These are phyloP conservation scores for Otocyon megalotis DNA, from an alignment of 2,113 vertebrate genomes.

Conservation along the genomic window DNA sequence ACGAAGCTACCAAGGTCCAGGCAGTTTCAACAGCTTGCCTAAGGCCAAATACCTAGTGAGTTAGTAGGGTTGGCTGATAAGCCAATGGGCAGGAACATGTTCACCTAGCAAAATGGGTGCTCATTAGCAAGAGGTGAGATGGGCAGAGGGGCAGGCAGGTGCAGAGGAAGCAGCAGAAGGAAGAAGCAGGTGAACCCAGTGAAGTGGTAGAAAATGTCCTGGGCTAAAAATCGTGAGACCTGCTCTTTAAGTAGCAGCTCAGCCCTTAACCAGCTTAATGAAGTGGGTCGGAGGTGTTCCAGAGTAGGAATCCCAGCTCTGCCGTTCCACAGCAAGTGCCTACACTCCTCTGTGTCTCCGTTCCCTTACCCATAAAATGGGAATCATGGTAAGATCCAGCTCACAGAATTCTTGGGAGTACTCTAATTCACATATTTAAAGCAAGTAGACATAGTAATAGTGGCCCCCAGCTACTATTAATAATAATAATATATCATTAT, in stretches of 20 bases:
- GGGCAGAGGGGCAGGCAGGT: background rate
- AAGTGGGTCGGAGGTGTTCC: background rate
- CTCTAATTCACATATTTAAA: background rate
- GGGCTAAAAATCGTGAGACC: background rate
- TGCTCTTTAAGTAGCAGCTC: background rate
- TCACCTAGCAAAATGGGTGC: background rate
- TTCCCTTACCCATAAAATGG: background rate
- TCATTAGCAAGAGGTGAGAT: background rate
- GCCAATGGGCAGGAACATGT: background rate
- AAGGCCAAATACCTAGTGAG: background rate
- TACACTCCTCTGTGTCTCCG: background rate
- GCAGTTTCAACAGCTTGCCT: accelerated
- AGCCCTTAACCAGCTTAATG: too few species aligned
- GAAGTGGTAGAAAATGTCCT: accelerated
- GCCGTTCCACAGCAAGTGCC: background rate
- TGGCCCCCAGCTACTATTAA: background rate
- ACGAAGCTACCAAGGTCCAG: background rate
- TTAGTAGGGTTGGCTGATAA: too few species aligned
- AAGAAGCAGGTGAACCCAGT: background rate
- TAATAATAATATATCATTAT: too few species aligned
- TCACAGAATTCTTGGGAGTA: background rate
- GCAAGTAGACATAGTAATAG: background rate
- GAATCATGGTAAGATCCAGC: background rate
- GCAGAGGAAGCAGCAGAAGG: background rate
- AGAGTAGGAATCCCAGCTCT: background rate